Conservation (phyloP, 2,888 invertebrate species). For the Seladonia tumulorum region DNA sequence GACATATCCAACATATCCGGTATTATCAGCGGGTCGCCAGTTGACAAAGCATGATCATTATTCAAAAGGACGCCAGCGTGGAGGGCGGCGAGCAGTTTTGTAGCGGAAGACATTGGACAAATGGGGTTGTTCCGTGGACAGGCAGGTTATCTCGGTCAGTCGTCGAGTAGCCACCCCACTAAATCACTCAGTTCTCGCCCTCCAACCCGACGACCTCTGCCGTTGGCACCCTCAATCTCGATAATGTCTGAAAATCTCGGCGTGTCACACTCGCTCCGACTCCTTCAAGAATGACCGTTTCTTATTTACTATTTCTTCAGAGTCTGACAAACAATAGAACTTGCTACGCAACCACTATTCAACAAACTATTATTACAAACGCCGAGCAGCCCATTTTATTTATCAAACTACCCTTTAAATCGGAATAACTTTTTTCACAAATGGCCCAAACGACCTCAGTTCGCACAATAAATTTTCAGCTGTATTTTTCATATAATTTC, state of each 20-base stretch:
- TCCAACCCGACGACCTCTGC: conserved; percentile 71
- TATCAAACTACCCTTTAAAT: too few relatives aligned
- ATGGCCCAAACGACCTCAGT: too few relatives aligned
- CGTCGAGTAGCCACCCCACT: conserved; percentile 82
- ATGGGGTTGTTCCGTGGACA: conserved; percentile 83
- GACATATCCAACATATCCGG: conserved; percentile 63
- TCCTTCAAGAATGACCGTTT: conserved; percentile 56
- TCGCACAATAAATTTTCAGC: too few relatives aligned
- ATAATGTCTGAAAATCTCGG: conserved; percentile 76
- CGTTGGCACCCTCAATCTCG: conserved; percentile 75
- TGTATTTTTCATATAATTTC: too few relatives aligned
- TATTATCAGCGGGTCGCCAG: conserved; percentile 69
- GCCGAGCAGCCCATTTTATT: background rate
- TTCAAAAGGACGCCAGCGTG: conserved; percentile 76
- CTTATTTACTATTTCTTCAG: conserved; percentile 7
- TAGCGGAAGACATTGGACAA: conserved; percentile 83
- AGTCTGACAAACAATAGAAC: background rate
- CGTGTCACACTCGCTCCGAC: conserved; percentile 58
- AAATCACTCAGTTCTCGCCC: conserved; percentile 81
- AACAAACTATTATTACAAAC: background rate
- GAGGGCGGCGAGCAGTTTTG: conserved; percentile 79
- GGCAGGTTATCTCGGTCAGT: conserved; percentile 83
- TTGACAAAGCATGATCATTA: conserved; percentile 78
- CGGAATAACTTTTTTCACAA: too few relatives aligned
- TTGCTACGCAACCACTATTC: background rate